phyloP scores from a whole-genome alignment of 2,888 invertebrate species.

The Cosmia trapezina region DNA sequence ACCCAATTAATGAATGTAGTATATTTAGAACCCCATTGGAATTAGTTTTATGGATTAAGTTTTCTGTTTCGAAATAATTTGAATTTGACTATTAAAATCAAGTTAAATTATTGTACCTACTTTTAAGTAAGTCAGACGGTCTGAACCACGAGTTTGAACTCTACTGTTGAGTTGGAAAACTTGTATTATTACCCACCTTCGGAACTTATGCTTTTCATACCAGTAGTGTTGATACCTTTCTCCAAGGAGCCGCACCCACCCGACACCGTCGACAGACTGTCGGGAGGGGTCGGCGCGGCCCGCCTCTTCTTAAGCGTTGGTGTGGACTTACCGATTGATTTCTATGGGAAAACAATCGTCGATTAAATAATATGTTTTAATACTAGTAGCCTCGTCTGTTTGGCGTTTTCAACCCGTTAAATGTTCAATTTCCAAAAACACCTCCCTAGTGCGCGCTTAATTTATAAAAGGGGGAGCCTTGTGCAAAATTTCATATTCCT shows the following conservation, averaged over 20 bases:
- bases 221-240: conserved; percentile 78
- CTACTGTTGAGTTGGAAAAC: not conserved
- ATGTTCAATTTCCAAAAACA: not conserved
- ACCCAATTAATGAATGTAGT: not conserved
- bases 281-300: conserved; percentile 92
- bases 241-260: conserved; percentile 79
- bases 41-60: not conserved
- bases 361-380: not conserved
- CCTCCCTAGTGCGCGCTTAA: not conserved
- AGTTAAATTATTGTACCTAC: not conserved
- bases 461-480: not conserved
- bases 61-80: not conserved
- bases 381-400: too few species aligned
- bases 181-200: conserved; percentile 61
- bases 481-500: too few species aligned
- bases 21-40: not conserved
- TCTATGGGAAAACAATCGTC: conserved; percentile 65
- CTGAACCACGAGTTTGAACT: not conserved
- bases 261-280: conserved; percentile 81
- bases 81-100: not conserved
- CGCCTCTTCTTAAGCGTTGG: conserved; percentile 91
- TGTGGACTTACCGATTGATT: conserved; percentile 82
- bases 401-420: not conserved
- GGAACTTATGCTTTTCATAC: conserved; percentile 71
- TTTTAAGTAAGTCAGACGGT: not conserved